Conservation (phyloP, 2,797 vertebrate genomes). For the Lepilemur ruficaudatus region DNA sequence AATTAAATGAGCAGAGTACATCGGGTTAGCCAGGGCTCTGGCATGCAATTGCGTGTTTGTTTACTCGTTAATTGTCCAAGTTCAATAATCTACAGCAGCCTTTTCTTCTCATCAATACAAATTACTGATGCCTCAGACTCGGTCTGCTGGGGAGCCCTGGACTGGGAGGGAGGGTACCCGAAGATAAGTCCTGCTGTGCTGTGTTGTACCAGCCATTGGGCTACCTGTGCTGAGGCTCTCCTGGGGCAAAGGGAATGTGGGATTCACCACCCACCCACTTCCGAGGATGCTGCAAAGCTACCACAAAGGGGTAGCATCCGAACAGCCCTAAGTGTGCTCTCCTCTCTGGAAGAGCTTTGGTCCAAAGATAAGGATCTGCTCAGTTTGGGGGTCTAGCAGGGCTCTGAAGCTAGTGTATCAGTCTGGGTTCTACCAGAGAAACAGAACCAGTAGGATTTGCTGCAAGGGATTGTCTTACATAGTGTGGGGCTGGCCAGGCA, state of each 20-base stretch:
- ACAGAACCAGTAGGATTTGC: background rate
- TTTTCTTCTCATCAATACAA: slow-evolving; percentile 58
- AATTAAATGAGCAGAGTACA: slow-evolving; percentile 59
- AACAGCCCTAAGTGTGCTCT: background rate
- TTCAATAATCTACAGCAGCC: slow-evolving; percentile 43
- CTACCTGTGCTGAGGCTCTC: background rate
- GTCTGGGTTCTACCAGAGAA: background rate
- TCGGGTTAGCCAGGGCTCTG: slow-evolving; percentile 53
- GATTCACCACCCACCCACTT: background rate
- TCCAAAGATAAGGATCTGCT: background rate
- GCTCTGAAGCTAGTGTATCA: background rate
- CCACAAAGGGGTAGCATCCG: background rate
- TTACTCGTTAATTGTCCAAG: slow-evolving; percentile 69
- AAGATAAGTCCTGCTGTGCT: accelerated
- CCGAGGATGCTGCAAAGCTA: background rate
- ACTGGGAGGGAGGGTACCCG: background rate
- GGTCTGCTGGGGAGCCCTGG: background rate
- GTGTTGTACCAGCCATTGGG: background rate
- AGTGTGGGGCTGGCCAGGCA: background rate
- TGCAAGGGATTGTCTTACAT: background rate
- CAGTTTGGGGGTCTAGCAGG: background rate
- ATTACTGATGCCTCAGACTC: slow-evolving; percentile 36
- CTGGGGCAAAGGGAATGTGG: background rate
- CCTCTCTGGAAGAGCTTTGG: background rate
- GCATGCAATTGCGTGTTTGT: slow-evolving; percentile 49